These are phyloP conservation scores for Drosophila arizonae DNA, from an alignment of 1,140 invertebrate genomes.

Conservation along the genomic window DNA sequence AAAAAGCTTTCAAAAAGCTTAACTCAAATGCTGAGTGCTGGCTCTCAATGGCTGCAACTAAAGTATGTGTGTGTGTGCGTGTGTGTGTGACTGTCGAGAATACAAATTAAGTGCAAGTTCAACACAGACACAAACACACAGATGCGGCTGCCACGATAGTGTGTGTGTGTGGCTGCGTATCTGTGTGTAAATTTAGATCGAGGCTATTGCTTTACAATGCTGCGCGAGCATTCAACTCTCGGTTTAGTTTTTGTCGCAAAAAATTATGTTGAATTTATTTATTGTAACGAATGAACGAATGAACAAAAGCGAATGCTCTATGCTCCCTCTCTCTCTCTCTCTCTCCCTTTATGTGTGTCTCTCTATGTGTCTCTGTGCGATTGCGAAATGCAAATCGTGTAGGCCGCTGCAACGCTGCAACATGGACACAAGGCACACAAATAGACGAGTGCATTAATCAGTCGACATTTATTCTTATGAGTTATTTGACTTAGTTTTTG, in stretches of 20 bases:
- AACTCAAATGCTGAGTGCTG: conserved; percentile 2
- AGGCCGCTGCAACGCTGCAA: conserved; percentile 9
- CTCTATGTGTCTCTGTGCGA: conserved; percentile 24
- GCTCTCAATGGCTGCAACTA: conserved; percentile 4
- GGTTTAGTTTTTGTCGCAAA: conserved; percentile 36
- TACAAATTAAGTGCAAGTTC: conserved; percentile 76
- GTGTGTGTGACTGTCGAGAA: conserved; percentile 9
- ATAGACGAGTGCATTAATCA: conserved; percentile 32
- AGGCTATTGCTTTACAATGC: conserved; percentile 80
- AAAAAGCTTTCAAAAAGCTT: conserved; percentile 27
- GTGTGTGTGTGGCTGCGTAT: conserved; percentile 47
- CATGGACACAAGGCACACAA: conserved; percentile 7
- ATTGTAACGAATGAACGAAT: conserved; percentile 31
- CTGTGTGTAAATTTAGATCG: conserved; percentile 80
- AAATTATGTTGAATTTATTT: conserved; percentile 76
- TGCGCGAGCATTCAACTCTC: conserved; percentile 76
- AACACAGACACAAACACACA: conserved; percentile 43
- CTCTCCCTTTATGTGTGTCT: not conserved
- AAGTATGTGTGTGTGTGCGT: conserved; percentile 4
- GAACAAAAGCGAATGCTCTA: conserved; percentile 1
- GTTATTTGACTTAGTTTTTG: conserved; percentile 61
- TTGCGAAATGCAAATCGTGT: conserved; percentile 67
- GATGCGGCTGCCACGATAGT: conserved; percentile 34
- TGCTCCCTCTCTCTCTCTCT: not conserved
- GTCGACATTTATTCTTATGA: conserved; percentile 55